These are phyloP conservation scores for Aramus guarauna DNA, from an alignment of 2,113 vertebrate species.

Conservation along the genomic window DNA sequence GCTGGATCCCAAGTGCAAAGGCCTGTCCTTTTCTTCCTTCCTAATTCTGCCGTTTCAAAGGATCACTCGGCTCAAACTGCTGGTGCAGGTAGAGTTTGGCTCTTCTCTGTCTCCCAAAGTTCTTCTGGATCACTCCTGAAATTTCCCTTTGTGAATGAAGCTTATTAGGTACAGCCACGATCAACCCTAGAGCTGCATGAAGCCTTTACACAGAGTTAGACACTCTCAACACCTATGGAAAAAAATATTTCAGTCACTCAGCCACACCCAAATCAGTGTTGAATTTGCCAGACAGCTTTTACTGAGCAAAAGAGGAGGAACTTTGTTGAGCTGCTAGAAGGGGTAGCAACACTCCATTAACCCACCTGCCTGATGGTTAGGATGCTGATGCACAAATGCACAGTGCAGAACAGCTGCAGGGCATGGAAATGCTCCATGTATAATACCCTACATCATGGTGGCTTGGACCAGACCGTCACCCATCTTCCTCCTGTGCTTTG, in stretches of 20 bases:
- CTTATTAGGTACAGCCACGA: background rate
- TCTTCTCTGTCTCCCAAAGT: background rate
- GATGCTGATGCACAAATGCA: background rate
- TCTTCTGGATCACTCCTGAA: background rate
- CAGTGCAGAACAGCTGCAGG: background rate
- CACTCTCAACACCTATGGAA: background rate
- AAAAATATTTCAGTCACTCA: background rate
- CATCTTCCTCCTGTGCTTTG: background rate
- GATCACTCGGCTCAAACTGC: conserved; percentile 93
- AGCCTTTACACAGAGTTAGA: background rate
- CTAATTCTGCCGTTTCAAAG: conserved; percentile 96
- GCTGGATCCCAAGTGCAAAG: conserved; percentile 86
- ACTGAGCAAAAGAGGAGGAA: background rate
- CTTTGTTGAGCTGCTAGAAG: background rate
- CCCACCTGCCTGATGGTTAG: background rate
- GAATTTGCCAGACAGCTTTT: background rate
- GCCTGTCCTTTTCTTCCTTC: conserved; percentile 93
- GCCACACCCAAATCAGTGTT: background rate
- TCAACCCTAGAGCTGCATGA: background rate
- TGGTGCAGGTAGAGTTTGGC: conserved; percentile 83
- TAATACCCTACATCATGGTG: background rate
- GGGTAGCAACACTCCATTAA: background rate
- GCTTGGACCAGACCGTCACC: background rate
- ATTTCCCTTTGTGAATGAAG: background rate
- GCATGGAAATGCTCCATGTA: background rate